Evolutionary conservation across 2,888 invertebrate genomes (phyloP), one percentile per base, ranked within the genome.

Genomic region (Quadroppia sp.): DNA sequence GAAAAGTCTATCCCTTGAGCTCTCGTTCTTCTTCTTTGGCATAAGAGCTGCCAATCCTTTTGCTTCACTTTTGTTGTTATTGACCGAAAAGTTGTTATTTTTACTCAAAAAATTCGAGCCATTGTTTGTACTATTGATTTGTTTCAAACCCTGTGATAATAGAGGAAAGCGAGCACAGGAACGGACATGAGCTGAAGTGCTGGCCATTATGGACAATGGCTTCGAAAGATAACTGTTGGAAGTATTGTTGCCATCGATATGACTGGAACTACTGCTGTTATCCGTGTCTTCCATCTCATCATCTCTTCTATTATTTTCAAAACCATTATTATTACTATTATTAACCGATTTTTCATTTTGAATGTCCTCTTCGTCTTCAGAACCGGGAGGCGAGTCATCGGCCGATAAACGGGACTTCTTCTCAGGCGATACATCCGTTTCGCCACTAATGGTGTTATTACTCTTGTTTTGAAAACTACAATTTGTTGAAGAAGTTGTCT

Each of bases 1-100:
- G 23, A 78, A 77, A 2, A 78, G 64, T 30, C 78, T 73, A 50
- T 78, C 78, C n/a, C 77, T 73, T 13, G 77, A 75, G 17, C 76
- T 78, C 73, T 77, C 77, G 23, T 74, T 76, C 42, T 77, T 75
- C 50, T 75, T 75, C 45, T 75, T 75, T 1, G 76, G 48, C 23
- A 45, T 45, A 25, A 69, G 45, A 42, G 69, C 69, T 9, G 69
- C 69, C 69, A 69, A 69, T 28, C 69, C 69, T 42, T 69, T 69
- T 6, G 45, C 69, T 45, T 69, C 69, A 67, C 13, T 25, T 1
- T 42, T 69, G 28, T 53, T 53, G 11, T 23, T 76, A 50, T 76
- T 76, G 25, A 72, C 71, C 28, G 74, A 56, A 48, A 36, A 15
- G 72, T 71, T n/a, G 75, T 71, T 64, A 75, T 76, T 25, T 75